Percentiles rank a stretch among this genome's conserved stretches.
phyloP scores from a whole-genome alignment of 2,797 vertebrate species.

The Chaetodon trifasciatus region DNA sequence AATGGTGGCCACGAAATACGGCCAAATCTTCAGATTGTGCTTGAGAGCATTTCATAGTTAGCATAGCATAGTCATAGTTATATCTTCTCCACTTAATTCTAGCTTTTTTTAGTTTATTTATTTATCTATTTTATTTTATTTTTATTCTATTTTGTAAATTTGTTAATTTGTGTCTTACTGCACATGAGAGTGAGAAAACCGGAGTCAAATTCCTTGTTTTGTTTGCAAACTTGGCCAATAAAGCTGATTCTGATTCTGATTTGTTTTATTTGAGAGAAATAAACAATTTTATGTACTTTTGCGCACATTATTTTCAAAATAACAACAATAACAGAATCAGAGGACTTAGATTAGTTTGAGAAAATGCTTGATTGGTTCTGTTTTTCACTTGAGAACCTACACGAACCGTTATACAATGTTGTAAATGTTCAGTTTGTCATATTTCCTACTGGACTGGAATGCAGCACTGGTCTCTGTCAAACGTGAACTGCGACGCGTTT shows the following conservation, averaged over 20 bases:
- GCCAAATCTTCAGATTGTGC: fast-evolving
- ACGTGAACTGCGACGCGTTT: slow-evolving; percentile 49
- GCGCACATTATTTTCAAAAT: fast-evolving
- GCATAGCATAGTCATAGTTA: no score
- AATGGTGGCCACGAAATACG: fast-evolving
- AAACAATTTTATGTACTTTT: fast-evolving
- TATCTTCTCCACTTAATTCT: no score
- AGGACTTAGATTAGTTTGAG: no score
- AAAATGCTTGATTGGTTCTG: fast-evolving
- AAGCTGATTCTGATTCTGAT: no score
- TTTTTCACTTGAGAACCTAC: fast-evolving
- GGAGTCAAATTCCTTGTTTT: no score
- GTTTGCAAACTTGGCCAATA: no score
- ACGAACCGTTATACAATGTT: not conserved
- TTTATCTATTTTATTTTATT: no score
- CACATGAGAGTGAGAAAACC: no score
- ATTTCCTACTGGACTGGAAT: fast-evolving
- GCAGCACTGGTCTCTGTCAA: slow-evolving; percentile 19
- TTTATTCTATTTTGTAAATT: no score
- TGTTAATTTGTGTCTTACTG: no score
- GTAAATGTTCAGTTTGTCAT: fast-evolving
- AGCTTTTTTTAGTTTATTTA: no score
- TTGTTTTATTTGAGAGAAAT: fast-evolving
- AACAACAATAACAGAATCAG: not conserved
- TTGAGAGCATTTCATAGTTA: fast-evolving